A percentile compares a stretch with the other conserved stretches of the same genome.
These are phyloP conservation scores for Monochamus saltuarius DNA, from an alignment of 1,140 invertebrate genomes.

Conservation along the genomic window DNA sequence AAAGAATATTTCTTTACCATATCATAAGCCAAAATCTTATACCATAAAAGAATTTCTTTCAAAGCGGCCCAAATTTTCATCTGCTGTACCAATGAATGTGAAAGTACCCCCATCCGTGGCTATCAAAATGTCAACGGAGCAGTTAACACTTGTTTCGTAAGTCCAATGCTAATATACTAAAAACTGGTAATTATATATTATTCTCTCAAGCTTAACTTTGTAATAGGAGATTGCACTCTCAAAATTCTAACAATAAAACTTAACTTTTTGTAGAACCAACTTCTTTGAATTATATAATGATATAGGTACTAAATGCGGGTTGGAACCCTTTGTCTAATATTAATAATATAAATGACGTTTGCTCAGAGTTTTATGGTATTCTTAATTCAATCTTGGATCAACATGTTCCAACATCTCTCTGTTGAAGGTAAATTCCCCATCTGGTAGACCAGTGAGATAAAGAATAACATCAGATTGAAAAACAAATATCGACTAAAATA, in stretches of 20 bases:
- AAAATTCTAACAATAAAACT: neutral
- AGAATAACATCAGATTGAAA: no score
- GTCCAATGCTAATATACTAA: conserved; percentile 32
- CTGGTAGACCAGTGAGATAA: no score
- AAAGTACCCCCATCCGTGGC: conserved; percentile 44
- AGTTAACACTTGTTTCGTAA: conserved; percentile 60
- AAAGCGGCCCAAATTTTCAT: conserved; percentile 43
- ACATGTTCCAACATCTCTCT: neutral
- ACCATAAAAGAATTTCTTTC: conserved; percentile 72
- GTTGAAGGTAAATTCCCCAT: neutral
- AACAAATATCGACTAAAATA: no score
- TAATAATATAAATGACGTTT: no score
- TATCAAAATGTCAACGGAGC: conserved; percentile 58
- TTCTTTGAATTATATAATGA: no score
- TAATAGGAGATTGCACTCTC: neutral
- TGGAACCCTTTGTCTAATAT: no score
- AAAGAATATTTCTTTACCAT: conserved; percentile 69
- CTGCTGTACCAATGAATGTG: conserved; percentile 12
- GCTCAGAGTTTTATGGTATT: neutral
- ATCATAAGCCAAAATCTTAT: conserved; percentile 73
- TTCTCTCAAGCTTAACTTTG: no score
- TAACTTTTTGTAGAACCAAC: neutral
- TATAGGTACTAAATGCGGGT: no score
- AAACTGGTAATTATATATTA: neutral
- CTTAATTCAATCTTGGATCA: neutral